Base-by-base conservation (phyloP, 1,140 invertebrate genomes). In the Euura lappo region DNA sequence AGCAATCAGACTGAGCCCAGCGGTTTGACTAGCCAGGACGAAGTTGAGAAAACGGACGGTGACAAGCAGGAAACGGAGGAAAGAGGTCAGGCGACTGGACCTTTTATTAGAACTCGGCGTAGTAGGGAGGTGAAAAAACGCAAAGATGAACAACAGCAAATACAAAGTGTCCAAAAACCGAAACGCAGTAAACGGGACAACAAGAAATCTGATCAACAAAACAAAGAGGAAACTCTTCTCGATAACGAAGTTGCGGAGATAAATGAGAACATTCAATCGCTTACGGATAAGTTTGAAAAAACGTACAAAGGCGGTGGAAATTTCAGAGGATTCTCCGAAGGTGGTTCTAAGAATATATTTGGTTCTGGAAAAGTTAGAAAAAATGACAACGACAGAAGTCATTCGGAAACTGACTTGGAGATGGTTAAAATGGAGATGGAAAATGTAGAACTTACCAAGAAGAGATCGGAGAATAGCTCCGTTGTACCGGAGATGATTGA, bases 191-290 rank as follows among this genome's bases (percentile, higher is more conserved):
- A 81, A 43, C 80, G 85, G 3, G 85, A 87, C 2, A 2, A 75
- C 0, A 83, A 82, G 47, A 86, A 81, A 64, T 76, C 74, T 0
- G 83, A 86, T n/a, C 85, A 86, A 11, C 85, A 86, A 46, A 85
- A 84, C 45, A 88, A 88, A 45, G 87, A 88, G n/a, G 87, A 88
- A 65, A 86, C 85, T 0, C 8, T 87, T 7, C 46, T 87, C 8
- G 87, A 88, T 45, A 83, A 88, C 68, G 87, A 88, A 60, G 87
- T 88, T 0, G 87, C 87, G 0, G 83, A 78, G 66, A 88, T 88
- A 2, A 88, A 87, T 51, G 85, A 87, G 65, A 87, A 86, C 43
- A 83, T 84, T 10, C 71, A 75, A 8, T 79, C 77, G 0, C 78
- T 77, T 42, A 60, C 78, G 6, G 76, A 71, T 11, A 72, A 82